A percentile compares a stretch with the other conserved stretches of the same genome.
Evolutionary conservation across 2,113 vertebrate genomes (phyloP).

Genomic region (Notiomystis cincta): DNA sequence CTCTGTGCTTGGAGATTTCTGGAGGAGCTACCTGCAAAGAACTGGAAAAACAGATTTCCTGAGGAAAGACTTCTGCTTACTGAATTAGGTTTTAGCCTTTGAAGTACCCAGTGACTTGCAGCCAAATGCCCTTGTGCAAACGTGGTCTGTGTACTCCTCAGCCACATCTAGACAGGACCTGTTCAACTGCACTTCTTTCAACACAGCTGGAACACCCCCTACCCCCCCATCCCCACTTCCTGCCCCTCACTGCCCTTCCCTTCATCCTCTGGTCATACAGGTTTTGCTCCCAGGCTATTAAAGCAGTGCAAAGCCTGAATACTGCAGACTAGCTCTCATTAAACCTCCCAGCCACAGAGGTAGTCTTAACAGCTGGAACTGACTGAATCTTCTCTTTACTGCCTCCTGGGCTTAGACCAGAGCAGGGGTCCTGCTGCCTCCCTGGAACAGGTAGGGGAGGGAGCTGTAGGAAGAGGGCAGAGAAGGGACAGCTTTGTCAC

Average conservation of each 20-base stretch:
- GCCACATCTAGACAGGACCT: neutral
- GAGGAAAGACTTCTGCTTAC: neutral
- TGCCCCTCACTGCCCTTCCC: neutral
- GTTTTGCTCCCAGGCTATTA: neutral
- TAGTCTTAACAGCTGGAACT: neutral
- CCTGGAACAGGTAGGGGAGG: neutral
- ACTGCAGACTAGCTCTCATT: neutral
- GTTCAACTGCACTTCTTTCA: neutral
- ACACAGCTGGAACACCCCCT: neutral
- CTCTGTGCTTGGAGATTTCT: neutral
- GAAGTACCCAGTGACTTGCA: neutral
- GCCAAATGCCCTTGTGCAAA: neutral
- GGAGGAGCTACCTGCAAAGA: neutral
- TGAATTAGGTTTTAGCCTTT: neutral
- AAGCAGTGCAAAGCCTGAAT: neutral
- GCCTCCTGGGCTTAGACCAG: neutral
- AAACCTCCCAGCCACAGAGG: neutral
- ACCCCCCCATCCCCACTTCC: fast-evolving
- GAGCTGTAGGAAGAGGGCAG: neutral
- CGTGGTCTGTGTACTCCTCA: neutral
- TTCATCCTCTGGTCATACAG: neutral
- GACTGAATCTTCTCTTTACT: neutral
- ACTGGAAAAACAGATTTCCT: neutral
- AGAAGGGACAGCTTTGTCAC: neutral
- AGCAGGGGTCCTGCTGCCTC: neutral